Evolutionary conservation across 2,888 invertebrate species (phyloP).

Genomic region (Halictus ligatus): DNA sequence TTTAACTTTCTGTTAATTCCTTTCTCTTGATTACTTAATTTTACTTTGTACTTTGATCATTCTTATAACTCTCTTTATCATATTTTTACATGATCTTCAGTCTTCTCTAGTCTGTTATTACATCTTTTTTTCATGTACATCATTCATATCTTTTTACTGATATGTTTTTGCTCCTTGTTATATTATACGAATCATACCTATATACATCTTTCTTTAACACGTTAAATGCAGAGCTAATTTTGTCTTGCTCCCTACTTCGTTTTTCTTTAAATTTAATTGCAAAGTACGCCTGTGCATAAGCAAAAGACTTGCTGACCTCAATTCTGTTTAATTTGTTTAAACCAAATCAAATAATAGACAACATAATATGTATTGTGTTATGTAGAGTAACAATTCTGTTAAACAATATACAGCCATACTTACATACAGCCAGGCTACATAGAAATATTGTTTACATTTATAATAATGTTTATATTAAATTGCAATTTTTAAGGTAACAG

Average conservation of each 20-base stretch:
- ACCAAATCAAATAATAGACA: not conserved
- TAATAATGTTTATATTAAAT: not conserved
- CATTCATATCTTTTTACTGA: not conserved
- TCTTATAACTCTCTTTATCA: not conserved
- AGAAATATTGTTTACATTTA: not conserved
- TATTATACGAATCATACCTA: not conserved
- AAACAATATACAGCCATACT: not conserved
- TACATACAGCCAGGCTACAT: not conserved
- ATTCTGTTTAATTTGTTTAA: no score
- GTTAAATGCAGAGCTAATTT: no score
- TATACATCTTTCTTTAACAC: no score
- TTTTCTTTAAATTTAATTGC: no score
- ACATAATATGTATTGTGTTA: not conserved
- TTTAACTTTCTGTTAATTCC: not conserved
- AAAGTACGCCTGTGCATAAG: no score
- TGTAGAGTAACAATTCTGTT: not conserved
- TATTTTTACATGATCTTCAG: not conserved
- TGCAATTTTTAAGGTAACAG: conserved; percentile 30
- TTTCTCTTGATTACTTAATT: not conserved
- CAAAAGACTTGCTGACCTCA: no score
- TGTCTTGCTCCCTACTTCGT: no score
- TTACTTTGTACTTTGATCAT: not conserved
- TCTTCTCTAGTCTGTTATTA: not conserved
- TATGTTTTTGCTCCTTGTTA: not conserved
- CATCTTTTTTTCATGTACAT: not conserved